Base-by-base conservation (phyloP, 2,888 invertebrate genomes). In the Trachelus iudaicus region DNA sequence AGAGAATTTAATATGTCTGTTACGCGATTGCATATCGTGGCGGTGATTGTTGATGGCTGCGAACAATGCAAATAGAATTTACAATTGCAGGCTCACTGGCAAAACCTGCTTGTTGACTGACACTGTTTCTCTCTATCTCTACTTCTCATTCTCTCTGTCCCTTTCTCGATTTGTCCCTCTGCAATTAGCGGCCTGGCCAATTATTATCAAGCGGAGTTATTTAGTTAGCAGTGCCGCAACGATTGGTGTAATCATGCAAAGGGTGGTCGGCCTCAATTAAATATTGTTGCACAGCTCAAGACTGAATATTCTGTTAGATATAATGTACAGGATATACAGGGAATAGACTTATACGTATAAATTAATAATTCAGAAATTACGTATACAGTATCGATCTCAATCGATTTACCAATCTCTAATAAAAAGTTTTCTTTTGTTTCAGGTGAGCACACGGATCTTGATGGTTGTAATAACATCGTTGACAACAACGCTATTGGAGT, bases 221-320 rank as follows among this genome's bases (percentile, higher is more conserved):
- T 78, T 78, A 78, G 73, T 73, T 76, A 35, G 76, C 76, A 76
- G 76, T 75, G 76, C 31, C 76, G 76, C 76, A 73, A 78, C 71
- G 78, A 78, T 78, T 78, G 75, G 78, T 75, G 35, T 76, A 78
- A 78, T 78, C 76, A 78, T 73, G 71, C 73, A 30, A 71, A 30
- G 71, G 71, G 71, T 2, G 56, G 56, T 56, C 56, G 23, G 23
- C 23, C 40, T 23, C 9, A 23, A 56, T 56, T 56, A 23, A 9
- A 56, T 56, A 2, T 9, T 23, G 56, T 56, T 6, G 56, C 1
- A 23, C 56, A 23, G 9, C 56, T 56, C 56, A 56, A 56, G 56
- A 23, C 9, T 56, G 23, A 56, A 56, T 56, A 56, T 23, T 56
- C 56, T 9, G 23, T 1, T 56, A 9, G 23, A 23, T 56, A 56